phyloP scores from a whole-genome alignment of 2,113 vertebrate genomes.

The Phrynocephalus versicolor region DNA sequence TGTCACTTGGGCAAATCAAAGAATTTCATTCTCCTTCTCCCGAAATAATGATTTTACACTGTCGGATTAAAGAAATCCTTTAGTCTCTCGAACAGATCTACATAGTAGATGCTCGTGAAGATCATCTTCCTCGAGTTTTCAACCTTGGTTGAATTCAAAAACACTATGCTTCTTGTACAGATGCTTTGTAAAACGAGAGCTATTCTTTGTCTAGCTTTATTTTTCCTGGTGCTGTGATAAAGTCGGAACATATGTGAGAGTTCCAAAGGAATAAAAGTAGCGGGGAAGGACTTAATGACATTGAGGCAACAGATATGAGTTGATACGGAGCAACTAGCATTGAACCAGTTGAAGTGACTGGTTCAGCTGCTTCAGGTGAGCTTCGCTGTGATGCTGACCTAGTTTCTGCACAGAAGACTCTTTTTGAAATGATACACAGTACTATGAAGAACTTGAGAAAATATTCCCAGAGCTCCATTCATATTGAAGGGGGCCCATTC shows the following conservation, averaged over 20 bases:
- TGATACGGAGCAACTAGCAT: neutral
- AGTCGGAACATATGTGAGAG: neutral
- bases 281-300: accelerated
- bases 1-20: neutral
- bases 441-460: neutral
- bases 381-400: neutral
- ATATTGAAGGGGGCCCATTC: neutral
- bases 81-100: neutral
- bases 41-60: neutral
- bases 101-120: neutral
- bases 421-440: neutral
- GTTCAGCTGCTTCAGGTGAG: neutral
- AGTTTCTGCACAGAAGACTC: neutral
- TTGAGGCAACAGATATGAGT: neutral
- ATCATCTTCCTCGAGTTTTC: neutral
- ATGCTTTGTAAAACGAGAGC: neutral
- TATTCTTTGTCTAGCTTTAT: neutral
- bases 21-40: neutral
- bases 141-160: neutral
- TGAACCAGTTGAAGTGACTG: accelerated
- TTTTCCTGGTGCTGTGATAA: neutral
- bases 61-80: neutral
- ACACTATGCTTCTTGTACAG: neutral
- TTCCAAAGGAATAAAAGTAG: neutral
- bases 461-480: neutral